Conservation (phyloP, 2,888 invertebrate genomes). For the Calameuta idolon region DNA sequence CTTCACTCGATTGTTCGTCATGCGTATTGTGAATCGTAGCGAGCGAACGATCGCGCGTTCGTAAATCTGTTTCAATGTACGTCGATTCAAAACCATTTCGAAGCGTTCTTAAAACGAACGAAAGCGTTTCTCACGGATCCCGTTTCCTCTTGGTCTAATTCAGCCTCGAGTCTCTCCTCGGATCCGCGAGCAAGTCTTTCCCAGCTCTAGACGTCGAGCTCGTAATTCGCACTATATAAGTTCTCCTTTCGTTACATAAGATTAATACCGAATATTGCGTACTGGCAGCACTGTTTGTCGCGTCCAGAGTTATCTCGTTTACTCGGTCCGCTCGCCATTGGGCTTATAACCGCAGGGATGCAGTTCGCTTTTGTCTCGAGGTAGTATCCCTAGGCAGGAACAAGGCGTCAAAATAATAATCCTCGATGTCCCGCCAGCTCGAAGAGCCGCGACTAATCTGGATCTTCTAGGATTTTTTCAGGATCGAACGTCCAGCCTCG, state of each 20-base stretch:
- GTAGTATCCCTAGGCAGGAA: background rate
- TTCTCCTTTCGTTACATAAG: conserved; percentile 22
- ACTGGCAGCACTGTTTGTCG: conserved; percentile 55
- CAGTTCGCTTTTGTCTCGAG: background rate
- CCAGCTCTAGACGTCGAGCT: background rate
- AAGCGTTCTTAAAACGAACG: background rate
- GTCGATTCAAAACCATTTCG: background rate
- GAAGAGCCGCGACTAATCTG: background rate
- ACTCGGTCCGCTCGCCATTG: background rate
- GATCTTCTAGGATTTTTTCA: background rate
- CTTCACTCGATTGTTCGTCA: background rate
- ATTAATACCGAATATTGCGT: conserved; percentile 51
- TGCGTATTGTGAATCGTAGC: background rate
- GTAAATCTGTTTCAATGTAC: background rate
- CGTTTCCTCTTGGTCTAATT: background rate
- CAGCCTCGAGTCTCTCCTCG: background rate
- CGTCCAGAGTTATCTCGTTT: conserved; percentile 32
- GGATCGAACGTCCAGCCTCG: background rate
- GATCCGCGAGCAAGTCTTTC: background rate
- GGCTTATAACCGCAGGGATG: background rate
- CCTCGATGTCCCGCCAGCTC: background rate
- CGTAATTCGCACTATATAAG: background rate
- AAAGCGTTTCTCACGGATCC: conserved; percentile 1
- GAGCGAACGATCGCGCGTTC: background rate
- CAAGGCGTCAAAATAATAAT: background rate